phyloP scores from a whole-genome alignment of 2,113 vertebrate species.

The Corythoichthys intestinalis region DNA sequence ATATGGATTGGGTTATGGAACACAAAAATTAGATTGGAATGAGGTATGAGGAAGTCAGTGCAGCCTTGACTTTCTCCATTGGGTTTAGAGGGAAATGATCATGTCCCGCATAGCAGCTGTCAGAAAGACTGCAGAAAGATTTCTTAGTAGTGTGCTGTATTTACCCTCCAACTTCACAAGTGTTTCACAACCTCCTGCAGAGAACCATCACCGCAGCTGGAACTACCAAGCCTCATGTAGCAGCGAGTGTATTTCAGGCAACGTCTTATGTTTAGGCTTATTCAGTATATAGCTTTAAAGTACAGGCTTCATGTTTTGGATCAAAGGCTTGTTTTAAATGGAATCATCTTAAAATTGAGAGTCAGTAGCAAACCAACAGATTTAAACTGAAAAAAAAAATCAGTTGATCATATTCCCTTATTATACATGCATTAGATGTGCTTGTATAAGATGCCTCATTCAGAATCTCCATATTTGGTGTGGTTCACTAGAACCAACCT shows the following conservation, averaged over 20 bases:
- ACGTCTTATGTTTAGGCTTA: slow-evolving; percentile 8
- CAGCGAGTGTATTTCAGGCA: slow-evolving; percentile 4
- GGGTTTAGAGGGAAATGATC: slow-evolving; percentile 21
- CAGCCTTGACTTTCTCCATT: slow-evolving; percentile 14
- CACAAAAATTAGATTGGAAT: slow-evolving; percentile 19
- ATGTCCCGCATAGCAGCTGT: slow-evolving; percentile 16
- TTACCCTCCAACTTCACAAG: slow-evolving; percentile 16
- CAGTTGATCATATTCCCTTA: too few species aligned
- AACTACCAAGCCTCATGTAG: slow-evolving; percentile 4
- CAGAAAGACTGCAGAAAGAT: slow-evolving; percentile 23
- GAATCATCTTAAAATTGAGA: not conserved
- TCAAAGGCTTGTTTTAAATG: not conserved
- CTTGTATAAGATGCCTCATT: too few species aligned
- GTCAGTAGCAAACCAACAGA: not conserved
- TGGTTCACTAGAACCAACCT: too few species aligned
- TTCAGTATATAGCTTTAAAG: not conserved
- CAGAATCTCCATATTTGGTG: too few species aligned
- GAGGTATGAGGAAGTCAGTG: slow-evolving; percentile 12
- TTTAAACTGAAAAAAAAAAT: too few species aligned
- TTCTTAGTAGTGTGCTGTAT: slow-evolving; percentile 16
- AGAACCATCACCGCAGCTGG: slow-evolving; percentile 20
- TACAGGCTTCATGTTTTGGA: not conserved
- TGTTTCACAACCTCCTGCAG: slow-evolving; percentile 15
- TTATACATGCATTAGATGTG: too few species aligned
- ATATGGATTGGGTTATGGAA: not conserved